Evolutionary conservation across 2,888 invertebrate species (phyloP), one percentile per base, ranked within the genome.

Genomic region (Nesidiocoris tenuis): DNA sequence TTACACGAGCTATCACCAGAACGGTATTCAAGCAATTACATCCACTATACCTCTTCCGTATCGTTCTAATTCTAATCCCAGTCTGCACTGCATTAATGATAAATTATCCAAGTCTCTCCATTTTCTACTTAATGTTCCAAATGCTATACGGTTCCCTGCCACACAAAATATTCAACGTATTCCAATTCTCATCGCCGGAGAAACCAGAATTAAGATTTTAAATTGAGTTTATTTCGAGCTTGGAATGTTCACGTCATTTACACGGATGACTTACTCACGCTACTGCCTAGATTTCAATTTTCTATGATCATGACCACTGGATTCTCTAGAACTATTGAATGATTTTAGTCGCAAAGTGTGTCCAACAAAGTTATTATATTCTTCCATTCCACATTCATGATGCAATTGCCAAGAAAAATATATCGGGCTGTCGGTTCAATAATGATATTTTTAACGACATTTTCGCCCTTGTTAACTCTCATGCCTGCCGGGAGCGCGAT

Each of bases 1-100:
- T 67, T 67, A 67, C 67, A 67, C 67, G 67, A 67, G 67, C 67
- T 67, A 67, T 67, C 56, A 55, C 67, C 67, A 56, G 67, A 21
- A 56, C 22, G 67, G 67, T 55, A 67, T 67, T 67, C 67, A 22
- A 67, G 67, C 21, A 67, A 67, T 67, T 67, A 67, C 56, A 9
- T 19, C 55, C 55, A 12, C 22, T 55, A n/a, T n/a, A 12, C 56
- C 22, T 67, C 67, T 67, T 56, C 67, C 67, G 56, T 22, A 9
- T 56, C 56, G 22, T 18, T 67, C 55, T 55, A 67, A 56, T 67
- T 19, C 55, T 56, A 56, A 18, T 55, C 39, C 12, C 39, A 39
- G 39, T 12, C 39, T 12, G 12, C 12, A 16, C 19, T 67, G 17
- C 67, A 54, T 21, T 56, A 59, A 59, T 59, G 67, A 67, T 56